Evolutionary conservation across 2,888 invertebrate species (phyloP), one percentile per base, ranked within the genome.

Genomic region (Melinopterus prodromus): DNA sequence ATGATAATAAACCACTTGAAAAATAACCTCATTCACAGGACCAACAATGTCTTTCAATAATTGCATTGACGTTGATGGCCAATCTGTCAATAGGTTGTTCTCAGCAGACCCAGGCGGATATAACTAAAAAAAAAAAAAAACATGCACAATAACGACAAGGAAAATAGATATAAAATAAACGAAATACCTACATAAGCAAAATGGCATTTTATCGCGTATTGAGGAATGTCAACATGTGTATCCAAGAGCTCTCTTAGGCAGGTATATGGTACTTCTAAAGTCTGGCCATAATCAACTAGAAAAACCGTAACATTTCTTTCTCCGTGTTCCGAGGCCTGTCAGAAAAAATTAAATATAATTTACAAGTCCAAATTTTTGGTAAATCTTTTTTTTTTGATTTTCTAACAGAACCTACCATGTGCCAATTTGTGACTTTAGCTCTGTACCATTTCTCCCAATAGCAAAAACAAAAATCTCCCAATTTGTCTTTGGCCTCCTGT

Each of bases 111-210:
- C 71, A 15, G 4, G 26, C 7, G 71, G 71, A 6, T 71, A 71
- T 71, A 71, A 71, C 71, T 71, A 71, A 3, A 12, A 16, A 16
- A 71, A 71, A 71, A 16, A 71, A 16, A 71, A 71, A 71, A 16
- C 2, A 71, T 7, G 53, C 12, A 9, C 12, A 53, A 53, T 53
- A 53, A 26, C 26, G 26, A 26, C 26, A 26, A 26, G 26, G 26
- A 26, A 26, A 26, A 26, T 26, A 26, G 26, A 26, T 3, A 26
- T 26, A 53, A 53, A 53, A 9, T 53, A 12, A 1, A 12, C 3
- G 12, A 53, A 53, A 53, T 12, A 53, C 53, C 9, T 53, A 53
- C 53, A 53, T 53, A 53, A 53, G 53, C 53, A 53, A 53, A 53
- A 4, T 53, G 53, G 5, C 53, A 53, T 53, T 53, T 53, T 53